A percentile compares a stretch with the other conserved stretches of the same genome.
These are phyloP conservation scores for Microctenopoma steveboyesi DNA, from an alignment of 2,797 vertebrate genomes.

Conservation along the genomic window DNA sequence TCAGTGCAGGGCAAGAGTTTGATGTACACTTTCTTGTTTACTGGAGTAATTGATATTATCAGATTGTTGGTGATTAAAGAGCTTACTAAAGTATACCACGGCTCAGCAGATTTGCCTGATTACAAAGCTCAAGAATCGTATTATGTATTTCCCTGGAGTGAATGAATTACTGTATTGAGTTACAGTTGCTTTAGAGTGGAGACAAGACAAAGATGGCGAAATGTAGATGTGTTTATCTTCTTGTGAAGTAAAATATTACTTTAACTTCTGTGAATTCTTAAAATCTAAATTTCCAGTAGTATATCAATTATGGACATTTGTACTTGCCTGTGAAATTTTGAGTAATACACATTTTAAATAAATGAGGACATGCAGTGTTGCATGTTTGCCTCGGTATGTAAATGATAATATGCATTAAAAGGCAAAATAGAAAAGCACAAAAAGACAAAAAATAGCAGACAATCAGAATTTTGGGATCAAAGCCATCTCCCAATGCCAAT, in stretches of 20 bases:
- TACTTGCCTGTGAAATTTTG: neutral
- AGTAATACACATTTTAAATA: neutral
- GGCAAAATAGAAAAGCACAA: neutral
- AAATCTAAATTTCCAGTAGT: slow-evolving; percentile 9
- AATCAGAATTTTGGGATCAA: neutral
- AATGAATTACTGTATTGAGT: slow-evolving; percentile 59
- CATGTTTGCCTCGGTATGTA: neutral
- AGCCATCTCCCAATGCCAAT: neutral
- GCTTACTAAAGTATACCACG: slow-evolving; percentile 62
- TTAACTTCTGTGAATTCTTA: slow-evolving; percentile 12
- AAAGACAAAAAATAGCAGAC: neutral
- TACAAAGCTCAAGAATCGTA: slow-evolving; percentile 59
- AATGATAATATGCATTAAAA: neutral
- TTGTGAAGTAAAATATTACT: slow-evolving; percentile 23
- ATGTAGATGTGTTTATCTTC: slow-evolving; percentile 13
- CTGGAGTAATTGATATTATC: slow-evolving; percentile 79
- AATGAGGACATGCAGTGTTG: neutral
- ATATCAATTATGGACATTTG: slow-evolving; percentile 16
- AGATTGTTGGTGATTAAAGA: slow-evolving; percentile 75
- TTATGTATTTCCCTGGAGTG: slow-evolving; percentile 61
- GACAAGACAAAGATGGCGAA: slow-evolving; percentile 19
- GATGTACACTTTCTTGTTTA: slow-evolving; percentile 72
- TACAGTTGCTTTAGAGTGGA: slow-evolving; percentile 29
- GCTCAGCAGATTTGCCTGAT: slow-evolving; percentile 62
- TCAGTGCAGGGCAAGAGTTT: slow-evolving; percentile 59